Conservation (phyloP, 1,140 invertebrate genomes). For the Camponotus floridanus region DNA sequence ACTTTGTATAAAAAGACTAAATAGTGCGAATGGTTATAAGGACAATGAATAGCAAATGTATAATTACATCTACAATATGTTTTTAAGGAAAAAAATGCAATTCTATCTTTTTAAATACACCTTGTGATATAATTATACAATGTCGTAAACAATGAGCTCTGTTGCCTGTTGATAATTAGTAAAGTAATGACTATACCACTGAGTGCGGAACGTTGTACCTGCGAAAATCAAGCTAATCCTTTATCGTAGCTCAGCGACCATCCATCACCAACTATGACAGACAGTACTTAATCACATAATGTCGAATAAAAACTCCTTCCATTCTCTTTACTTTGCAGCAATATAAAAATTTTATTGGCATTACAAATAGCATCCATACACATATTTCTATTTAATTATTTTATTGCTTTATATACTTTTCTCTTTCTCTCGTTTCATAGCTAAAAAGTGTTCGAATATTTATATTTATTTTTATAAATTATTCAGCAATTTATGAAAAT, state of each 20-base stretch:
- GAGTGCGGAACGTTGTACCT: constrained; percentile 71
- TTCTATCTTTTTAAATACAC: constrained; percentile 33
- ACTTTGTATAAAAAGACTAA: not conserved
- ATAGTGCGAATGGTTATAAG: constrained; percentile 1
- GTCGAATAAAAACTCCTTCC: constrained; percentile 65
- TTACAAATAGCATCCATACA: not conserved
- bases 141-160: constrained; percentile 49
- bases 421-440: too few species aligned
- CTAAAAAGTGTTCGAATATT: not conserved
- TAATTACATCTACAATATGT: constrained; percentile 16
- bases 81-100: not conserved
- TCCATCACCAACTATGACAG: constrained; percentile 65
- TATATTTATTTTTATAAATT: not conserved
- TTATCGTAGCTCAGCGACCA: constrained; percentile 54
- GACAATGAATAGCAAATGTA: constrained; percentile 5
- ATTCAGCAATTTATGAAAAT: not conserved
- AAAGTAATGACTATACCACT: constrained; percentile 66
- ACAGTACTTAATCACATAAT: constrained; percentile 64
- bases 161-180: constrained; percentile 57
- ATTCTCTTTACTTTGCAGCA: constrained; percentile 26
- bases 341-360: constrained; percentile 42
- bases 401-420: not conserved
- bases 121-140: constrained; percentile 43
- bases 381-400: not conserved
- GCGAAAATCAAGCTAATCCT: constrained; percentile 66